Evolutionary conservation across 2,888 invertebrate species (phyloP).

Genomic region (Epinotia demarniana): DNA sequence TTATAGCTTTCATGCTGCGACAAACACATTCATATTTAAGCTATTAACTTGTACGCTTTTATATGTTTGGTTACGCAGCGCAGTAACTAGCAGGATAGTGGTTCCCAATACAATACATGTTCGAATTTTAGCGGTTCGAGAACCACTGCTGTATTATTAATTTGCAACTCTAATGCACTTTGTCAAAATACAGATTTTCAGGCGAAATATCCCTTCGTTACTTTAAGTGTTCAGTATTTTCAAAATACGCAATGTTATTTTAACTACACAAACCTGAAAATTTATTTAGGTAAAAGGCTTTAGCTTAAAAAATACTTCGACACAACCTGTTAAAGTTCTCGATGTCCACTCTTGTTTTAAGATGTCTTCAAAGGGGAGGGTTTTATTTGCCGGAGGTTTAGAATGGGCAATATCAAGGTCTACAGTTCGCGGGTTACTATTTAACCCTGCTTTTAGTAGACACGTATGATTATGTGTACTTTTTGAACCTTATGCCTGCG

Average conservation of each 20-base stretch:
- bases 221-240: too few relatives aligned
- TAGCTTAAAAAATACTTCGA: neutral
- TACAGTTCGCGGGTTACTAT: neutral
- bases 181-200: too few relatives aligned
- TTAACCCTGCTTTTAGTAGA: neutral
- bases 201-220: too few relatives aligned
- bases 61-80: too few relatives aligned
- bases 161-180: too few relatives aligned
- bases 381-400: conserved; percentile 2
- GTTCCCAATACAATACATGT: too few relatives aligned
- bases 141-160: too few relatives aligned
- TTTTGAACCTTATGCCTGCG: neutral
- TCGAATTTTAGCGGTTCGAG: too few relatives aligned
- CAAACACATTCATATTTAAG: neutral
- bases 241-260: too few relatives aligned
- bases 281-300: neutral
- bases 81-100: too few relatives aligned
- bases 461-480: neutral
- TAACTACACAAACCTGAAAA: too few relatives aligned
- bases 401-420: conserved; percentile 32
- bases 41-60: neutral
- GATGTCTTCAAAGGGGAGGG: neutral
- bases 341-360: neutral
- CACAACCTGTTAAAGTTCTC: neutral
- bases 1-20: neutral